Conservation (phyloP, 2,113 vertebrate genomes). For the Scartelaos histophorus region DNA sequence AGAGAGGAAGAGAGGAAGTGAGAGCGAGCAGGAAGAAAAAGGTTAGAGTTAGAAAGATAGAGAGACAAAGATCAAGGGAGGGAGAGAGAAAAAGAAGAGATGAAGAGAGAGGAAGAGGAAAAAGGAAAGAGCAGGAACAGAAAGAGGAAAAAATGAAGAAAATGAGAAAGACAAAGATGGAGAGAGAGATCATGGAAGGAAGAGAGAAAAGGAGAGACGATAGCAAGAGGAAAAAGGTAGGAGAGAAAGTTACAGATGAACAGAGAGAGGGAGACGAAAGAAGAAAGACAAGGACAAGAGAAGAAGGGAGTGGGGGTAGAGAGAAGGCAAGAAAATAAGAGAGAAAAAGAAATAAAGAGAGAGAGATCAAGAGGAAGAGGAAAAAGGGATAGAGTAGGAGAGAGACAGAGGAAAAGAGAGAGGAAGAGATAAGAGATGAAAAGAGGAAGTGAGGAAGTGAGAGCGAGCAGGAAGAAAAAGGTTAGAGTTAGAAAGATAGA, state of each 20-base stretch:
- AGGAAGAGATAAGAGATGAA: no score
- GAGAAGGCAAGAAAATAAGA: not conserved
- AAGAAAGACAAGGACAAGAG: not conserved
- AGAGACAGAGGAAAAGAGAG: not conserved
- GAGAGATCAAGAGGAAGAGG: not conserved
- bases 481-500: no score
- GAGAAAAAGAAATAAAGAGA: not conserved
- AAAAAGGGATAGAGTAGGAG: not conserved
- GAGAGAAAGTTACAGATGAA: not conserved
- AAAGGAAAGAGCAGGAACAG: not conserved
- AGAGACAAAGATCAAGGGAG: not conserved
- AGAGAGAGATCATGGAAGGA: not conserved
- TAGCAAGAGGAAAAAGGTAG: not conserved
- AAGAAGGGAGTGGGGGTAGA: not conserved
- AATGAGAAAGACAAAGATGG: not conserved
- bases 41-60: no score
- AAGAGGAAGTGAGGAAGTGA: no score
- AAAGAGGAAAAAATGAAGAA: not conserved
- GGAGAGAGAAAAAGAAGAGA: not conserved
- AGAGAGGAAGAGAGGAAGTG: no score
- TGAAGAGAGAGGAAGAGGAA: not conserved
- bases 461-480: no score
- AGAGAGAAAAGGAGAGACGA: not conserved
- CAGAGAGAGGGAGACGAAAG: not conserved
- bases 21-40: no score